Percentiles rank a stretch among this genome's conserved stretches.
Conservation (phyloP, 2,888 invertebrate genomes). For the Aspidiotus rigidus region DNA sequence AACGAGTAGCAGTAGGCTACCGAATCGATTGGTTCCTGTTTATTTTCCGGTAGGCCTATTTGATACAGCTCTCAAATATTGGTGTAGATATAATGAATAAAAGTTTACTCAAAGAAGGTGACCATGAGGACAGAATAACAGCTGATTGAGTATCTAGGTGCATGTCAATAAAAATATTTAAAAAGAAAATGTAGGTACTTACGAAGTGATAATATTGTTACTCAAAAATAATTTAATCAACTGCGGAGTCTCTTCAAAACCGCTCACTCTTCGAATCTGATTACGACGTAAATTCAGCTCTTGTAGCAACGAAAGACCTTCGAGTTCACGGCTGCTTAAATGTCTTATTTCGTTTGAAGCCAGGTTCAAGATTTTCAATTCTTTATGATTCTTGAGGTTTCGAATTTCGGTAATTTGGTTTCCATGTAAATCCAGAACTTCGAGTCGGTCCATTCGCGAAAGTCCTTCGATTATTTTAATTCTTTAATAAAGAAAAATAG, state of each 20-base stretch:
- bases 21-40: no score
- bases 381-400: slow-evolving; percentile 58
- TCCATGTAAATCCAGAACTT: slow-evolving; percentile 87
- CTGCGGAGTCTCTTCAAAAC: slow-evolving; percentile 67
- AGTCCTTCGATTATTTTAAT: slow-evolving; percentile 71
- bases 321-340: slow-evolving; percentile 66
- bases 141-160: not conserved
- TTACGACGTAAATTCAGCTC: slow-evolving; percentile 85
- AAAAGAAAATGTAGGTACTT: slow-evolving; percentile 39
- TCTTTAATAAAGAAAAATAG: slow-evolving; percentile 47
- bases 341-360: slow-evolving; percentile 81
- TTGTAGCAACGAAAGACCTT: slow-evolving; percentile 65
- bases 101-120: no score
- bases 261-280: slow-evolving; percentile 65
- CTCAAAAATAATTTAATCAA: slow-evolving; percentile 71
- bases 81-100: no score
- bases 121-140: no score
- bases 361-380: slow-evolving; percentile 81
- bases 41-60: no score
- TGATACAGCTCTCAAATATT: no score
- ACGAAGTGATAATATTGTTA: slow-evolving; percentile 66
- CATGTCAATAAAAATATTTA: not conserved
- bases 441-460: slow-evolving; percentile 61
- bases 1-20: no score
- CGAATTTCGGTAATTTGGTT: slow-evolving; percentile 71